Evolutionary conservation across 2,113 vertebrate genomes (phyloP), one percentile per base, ranked within the genome.

Genomic region (Lanius ludovicianus): DNA sequence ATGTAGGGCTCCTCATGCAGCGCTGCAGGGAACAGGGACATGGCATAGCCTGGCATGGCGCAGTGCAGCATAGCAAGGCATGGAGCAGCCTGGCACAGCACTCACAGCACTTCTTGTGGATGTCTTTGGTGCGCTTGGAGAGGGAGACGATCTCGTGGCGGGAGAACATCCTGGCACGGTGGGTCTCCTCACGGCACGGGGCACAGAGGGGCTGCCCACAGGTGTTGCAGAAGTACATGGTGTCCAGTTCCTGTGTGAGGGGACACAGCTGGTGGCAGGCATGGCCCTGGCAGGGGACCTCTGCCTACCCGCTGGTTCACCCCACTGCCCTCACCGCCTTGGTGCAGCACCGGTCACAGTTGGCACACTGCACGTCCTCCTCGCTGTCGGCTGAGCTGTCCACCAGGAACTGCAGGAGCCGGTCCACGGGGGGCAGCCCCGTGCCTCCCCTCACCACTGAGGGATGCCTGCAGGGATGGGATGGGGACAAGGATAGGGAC

Each of bases 151-250:
- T 99, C 94, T 99, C 99, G 3, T 99, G 99, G 89, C 98, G 97
- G 78, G 99, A 84, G 64, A 99, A 99, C 99, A 99, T 99, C 95
- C 97, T 98, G 87, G 99, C 99, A 5, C 98, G 98, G 96, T 99
- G 99, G 8, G 99, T 99, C 86, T 98, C 97, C 42, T 99, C 99
- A 2, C 98, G 98, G 98, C 99, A 99, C 39, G 98, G 96, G n/a
- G 97, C 86, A 3, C 99, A 99, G 68, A 99, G 98, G 17, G 99
- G 99, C 97, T 99, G 99, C 96, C 97, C 98, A 30, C 99, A 99
- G 28, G 99, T 99, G 98, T 99, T 99, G 96, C 99, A 99, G 98
- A 98, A 99, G 95, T 98, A 99, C 97, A 99, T 99, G 97, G 98
- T 93, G 76, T 98, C 99, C 20, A 98, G 71, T 64, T 99, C 99